phyloP scores from a whole-genome alignment of 2,797 vertebrate species.

The Myotis findleyi region DNA sequence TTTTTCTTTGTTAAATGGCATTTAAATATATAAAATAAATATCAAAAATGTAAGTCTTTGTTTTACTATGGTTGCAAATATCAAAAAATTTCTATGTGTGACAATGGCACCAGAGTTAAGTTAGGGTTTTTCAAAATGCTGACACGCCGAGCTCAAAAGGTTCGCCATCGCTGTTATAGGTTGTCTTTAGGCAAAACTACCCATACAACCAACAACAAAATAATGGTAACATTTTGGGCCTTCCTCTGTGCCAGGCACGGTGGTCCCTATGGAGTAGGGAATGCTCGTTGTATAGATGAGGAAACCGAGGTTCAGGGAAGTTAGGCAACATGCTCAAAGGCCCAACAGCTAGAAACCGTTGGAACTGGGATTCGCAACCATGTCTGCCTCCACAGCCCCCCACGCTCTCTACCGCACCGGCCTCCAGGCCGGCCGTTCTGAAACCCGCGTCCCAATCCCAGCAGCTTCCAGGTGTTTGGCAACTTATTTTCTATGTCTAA shows the following conservation, averaged over 20 bases:
- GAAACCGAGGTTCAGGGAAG: background rate
- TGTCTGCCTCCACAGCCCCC: fast-evolving
- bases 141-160: no score
- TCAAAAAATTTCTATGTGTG: no score
- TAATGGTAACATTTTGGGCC: background rate
- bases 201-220: background rate
- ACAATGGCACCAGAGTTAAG: no score
- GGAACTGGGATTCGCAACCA: background rate
- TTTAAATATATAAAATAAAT: no score
- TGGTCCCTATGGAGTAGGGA: no score
- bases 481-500: background rate
- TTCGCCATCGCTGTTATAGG: background rate
- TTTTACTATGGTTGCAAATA: no score
- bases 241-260: background rate
- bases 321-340: background rate
- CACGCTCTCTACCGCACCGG: background rate
- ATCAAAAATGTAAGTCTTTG: no score
- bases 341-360: background rate
- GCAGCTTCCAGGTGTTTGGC: background rate
- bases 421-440: background rate
- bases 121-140: no score
- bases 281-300: background rate
- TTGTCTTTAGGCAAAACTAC: background rate
- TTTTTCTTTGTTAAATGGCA: no score
- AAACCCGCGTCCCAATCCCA: background rate